These are phyloP conservation scores for Phylloscopus collybita DNA, from an alignment of 2,797 vertebrate genomes.

Conservation along the genomic window DNA sequence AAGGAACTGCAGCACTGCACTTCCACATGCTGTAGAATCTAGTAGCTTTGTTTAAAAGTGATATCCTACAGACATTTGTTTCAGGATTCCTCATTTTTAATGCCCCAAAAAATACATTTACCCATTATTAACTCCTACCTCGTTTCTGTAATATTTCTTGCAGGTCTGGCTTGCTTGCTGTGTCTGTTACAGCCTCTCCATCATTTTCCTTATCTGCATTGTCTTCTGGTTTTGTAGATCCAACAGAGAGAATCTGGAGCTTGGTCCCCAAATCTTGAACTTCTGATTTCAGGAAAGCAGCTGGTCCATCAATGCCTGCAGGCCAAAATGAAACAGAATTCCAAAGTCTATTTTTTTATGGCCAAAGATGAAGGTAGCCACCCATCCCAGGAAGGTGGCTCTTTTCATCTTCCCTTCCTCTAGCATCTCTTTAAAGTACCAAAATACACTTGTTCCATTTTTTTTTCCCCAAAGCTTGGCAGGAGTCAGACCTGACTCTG, in stretches of 20 bases:
- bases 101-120: conserved; percentile 80
- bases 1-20: background rate
- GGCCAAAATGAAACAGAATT: background rate
- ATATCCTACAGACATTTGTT: background rate
- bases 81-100: background rate
- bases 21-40: background rate
- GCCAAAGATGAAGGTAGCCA: background rate
- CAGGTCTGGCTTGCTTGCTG: conserved; percentile 84
- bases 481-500: background rate
- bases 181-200: conserved; percentile 75
- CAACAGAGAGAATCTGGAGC: conserved; percentile 81
- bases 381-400: background rate
- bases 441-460: background rate
- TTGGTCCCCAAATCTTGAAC: conserved; percentile 79
- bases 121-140: conserved; percentile 75
- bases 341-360: background rate
- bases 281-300: conserved; percentile 84
- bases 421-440: background rate
- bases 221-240: conserved; percentile 76
- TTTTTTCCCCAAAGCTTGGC: background rate
- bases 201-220: conserved; percentile 76
- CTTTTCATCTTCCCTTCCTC: background rate
- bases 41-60: background rate
- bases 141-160: conserved; percentile 90
- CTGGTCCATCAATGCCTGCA: conserved; percentile 91